Percentiles rank a stretch among this genome's conserved stretches.
Conservation (phyloP, 2,113 vertebrate species). For the Xiphophorus maculatus region DNA sequence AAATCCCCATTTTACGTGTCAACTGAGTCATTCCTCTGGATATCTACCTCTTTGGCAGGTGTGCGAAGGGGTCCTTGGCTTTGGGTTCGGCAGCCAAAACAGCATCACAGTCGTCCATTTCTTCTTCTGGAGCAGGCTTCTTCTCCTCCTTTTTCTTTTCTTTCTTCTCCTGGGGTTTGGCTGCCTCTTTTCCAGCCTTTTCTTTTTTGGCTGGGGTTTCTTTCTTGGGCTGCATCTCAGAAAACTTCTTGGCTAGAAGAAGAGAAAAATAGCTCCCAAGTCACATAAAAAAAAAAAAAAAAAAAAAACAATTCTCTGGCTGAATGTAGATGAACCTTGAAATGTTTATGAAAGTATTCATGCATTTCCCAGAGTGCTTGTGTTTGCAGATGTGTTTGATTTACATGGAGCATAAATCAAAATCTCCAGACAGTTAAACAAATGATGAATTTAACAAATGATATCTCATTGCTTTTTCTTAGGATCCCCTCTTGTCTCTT, state of each 20-base stretch:
- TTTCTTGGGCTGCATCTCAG: constrained; percentile 91
- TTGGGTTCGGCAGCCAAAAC: constrained; percentile 89
- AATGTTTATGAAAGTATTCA: not conserved
- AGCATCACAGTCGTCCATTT: constrained; percentile 89
- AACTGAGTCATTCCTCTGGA: not conserved
- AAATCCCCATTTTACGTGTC: not conserved
- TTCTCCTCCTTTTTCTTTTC: constrained; percentile 89
- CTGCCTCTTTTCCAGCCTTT: constrained; percentile 81
- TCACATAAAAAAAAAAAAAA: not conserved
- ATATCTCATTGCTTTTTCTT: too few species aligned
- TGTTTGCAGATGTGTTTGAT: not conserved
- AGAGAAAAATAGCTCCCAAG: not conserved
- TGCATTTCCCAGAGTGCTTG: not conserved
- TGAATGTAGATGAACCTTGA: not conserved
- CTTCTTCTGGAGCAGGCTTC: constrained; percentile 81
- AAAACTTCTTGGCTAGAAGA: constrained; percentile 88
- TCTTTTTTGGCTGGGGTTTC: constrained; percentile 87
- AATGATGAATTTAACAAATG: not conserved
- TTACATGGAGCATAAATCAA: too few species aligned
- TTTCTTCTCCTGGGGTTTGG: constrained; percentile 81
- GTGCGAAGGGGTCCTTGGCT: constrained; percentile 91
- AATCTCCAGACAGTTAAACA: too few species aligned
- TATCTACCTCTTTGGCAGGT: constrained; percentile 88
- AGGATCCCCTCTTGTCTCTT: not conserved
- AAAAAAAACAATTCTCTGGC: not conserved